Evolutionary conservation across 2,888 invertebrate species (phyloP).

Genomic region (Carcina quercana): DNA sequence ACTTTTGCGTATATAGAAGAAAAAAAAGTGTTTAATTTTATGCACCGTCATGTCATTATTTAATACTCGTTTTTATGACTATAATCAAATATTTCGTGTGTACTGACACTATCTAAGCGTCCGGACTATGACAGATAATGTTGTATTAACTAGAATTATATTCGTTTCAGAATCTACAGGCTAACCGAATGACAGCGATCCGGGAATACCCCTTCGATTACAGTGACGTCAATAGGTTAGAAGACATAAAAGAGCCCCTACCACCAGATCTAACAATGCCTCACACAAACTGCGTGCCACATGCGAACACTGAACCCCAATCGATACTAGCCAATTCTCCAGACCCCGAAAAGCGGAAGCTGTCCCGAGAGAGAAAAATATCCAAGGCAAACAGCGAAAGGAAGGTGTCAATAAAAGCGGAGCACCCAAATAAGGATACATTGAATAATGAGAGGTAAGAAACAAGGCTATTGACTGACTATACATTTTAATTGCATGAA

Average conservation of each 20-base stretch:
- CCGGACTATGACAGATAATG: too few species aligned
- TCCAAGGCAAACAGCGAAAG: constrained; percentile 47
- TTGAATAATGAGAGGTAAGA: too few species aligned
- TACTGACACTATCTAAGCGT: too few species aligned
- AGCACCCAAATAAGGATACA: constrained; percentile 43
- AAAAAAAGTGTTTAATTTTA: too few species aligned
- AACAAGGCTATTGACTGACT: too few species aligned
- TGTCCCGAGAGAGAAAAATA: constrained; percentile 28
- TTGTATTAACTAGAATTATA: too few species aligned
- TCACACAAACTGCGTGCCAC: neutral
- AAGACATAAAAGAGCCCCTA: neutral
- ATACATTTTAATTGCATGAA: too few species aligned
- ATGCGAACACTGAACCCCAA: constrained; percentile 1
- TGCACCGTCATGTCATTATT: too few species aligned
- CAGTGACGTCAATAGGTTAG: constrained; percentile 10
- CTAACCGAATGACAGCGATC: constrained; percentile 19
- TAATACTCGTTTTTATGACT: too few species aligned
- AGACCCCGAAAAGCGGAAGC: constrained; percentile 5
- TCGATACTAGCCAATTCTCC: constrained; percentile 5
- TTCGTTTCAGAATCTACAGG: constrained; percentile 8
- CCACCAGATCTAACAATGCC: too few species aligned
- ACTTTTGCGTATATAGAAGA: too few species aligned
- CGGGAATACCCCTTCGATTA: constrained; percentile 24
- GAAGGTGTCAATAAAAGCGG: constrained; percentile 61
- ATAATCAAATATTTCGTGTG: too few species aligned